phyloP scores from a whole-genome alignment of 2,888 invertebrate species.

The Aricia artaxerxes region DNA sequence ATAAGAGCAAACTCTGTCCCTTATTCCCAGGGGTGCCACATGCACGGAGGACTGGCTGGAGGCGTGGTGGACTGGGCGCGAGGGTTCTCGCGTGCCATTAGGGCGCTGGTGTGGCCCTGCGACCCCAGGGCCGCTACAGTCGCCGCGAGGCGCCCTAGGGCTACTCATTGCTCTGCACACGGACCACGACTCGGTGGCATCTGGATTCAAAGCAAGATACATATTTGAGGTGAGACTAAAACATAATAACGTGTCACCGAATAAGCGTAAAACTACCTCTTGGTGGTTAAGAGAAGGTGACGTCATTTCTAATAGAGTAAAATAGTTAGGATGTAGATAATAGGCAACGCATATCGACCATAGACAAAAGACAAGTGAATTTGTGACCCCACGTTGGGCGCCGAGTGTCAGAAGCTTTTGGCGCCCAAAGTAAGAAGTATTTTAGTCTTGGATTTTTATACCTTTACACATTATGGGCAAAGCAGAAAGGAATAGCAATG shows the following conservation, averaged over 20 bases:
- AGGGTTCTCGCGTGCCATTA: slow-evolving; percentile 89
- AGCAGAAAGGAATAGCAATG: too few species aligned
- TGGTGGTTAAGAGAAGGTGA: not conserved
- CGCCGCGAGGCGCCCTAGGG: slow-evolving; percentile 92
- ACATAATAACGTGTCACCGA: too few species aligned
- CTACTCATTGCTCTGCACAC: slow-evolving; percentile 94
- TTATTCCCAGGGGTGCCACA: slow-evolving; percentile 80
- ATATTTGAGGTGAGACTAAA: slow-evolving; percentile 85
- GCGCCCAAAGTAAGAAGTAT: not conserved
- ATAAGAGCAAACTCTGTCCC: not conserved
- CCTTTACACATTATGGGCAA: too few species aligned
- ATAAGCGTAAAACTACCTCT: too few species aligned
- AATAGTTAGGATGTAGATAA: not conserved
- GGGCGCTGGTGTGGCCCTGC: slow-evolving; percentile 95
- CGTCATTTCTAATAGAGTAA: not conserved
- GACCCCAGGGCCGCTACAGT: slow-evolving; percentile 97
- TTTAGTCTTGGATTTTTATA: not conserved
- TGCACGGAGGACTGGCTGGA: slow-evolving; percentile 97
- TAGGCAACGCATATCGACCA: not conserved
- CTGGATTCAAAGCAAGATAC: slow-evolving; percentile 98
- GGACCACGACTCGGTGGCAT: slow-evolving; percentile 91
- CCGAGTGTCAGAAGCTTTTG: not conserved
- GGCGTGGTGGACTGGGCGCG: slow-evolving; percentile 93
- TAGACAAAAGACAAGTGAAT: too few species aligned
- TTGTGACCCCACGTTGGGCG: not conserved